Base-by-base conservation (phyloP, 1,140 invertebrate species). In the Drosophila subpulchrella region DNA sequence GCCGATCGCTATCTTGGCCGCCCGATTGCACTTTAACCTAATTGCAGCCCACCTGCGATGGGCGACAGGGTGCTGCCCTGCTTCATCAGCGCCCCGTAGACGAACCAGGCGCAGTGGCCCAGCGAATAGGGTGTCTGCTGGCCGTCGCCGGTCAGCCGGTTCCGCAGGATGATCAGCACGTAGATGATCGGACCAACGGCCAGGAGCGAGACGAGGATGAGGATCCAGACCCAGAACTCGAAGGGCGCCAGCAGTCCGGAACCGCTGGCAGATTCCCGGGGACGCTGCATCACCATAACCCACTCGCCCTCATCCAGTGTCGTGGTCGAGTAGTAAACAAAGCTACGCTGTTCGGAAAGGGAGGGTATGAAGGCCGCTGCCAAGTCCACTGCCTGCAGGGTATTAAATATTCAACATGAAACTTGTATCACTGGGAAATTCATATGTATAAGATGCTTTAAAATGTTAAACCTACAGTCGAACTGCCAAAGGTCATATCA, bases 11-110 rank as follows among this genome's bases (percentile, higher is more conserved):
- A 88, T 88, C 84, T 53, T 6, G 58, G 48, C 74, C 51, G 61
- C 54, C 58, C 70, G 67, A 82, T 82, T 90, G 84, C 67, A 74
- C 44, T 80, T 73, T 55, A 42, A 38, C 72, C 60, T 63, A 72
- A 72, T 93, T 76, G 59, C 47, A 58, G 20, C 56, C 77, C 90
- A 97, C 97, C 96, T 83, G 96, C 95, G 57, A 94, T 94, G 8
- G 97, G 96, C 41, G 95, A 94, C n/a, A 97, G 92, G 1, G 95
- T 96, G 24, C 96, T 96, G 32, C 97, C 97, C 92, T 98, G 97
- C 78, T 97, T 97, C 92, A 97, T 95, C n/a, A 97, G 93, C 12
- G 97, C 96, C 13, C 96, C 96, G 86, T 97, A 98, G 2, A 97
- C 96, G 78, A 97, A 98, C 97, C 97, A 97, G 47, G 96, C 93